Evolutionary conservation across 2,113 vertebrate genomes (phyloP).

Genomic region (Cinclus mexicanus): DNA sequence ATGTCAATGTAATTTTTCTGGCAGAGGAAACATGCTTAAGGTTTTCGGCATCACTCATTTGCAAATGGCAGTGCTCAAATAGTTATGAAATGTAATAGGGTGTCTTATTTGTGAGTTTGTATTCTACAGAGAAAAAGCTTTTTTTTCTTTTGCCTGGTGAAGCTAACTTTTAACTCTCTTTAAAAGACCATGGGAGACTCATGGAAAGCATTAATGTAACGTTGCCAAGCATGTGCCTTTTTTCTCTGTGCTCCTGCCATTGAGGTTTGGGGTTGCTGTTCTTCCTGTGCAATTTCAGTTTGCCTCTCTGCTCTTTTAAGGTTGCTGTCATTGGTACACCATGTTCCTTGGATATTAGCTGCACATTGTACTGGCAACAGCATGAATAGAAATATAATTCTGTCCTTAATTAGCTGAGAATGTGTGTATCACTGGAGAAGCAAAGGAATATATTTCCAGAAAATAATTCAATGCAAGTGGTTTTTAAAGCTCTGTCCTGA

Average conservation of each 20-base stretch:
- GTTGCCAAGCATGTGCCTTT: fast-evolving
- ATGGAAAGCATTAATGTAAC: not conserved
- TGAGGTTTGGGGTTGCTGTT: not conserved
- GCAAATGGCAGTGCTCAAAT: not conserved
- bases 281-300: not conserved
- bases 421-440: not conserved
- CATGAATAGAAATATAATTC: not conserved
- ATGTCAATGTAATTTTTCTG: not conserved
- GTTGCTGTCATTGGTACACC: not conserved
- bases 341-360: not conserved
- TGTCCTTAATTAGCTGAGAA: not conserved
- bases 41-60: not conserved
- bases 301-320: not conserved
- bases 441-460: not conserved
- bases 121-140: not conserved
- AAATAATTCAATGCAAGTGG: not conserved
- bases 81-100: not conserved
- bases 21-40: not conserved
- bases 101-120: not conserved
- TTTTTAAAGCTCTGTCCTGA: not conserved
- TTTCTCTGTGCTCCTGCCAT: not conserved
- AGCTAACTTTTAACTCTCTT: not conserved
- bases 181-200: not conserved
- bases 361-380: not conserved
- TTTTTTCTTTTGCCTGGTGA: not conserved